phyloP scores from a whole-genome alignment of 2,797 vertebrate genomes.

The Mareca strepera region DNA sequence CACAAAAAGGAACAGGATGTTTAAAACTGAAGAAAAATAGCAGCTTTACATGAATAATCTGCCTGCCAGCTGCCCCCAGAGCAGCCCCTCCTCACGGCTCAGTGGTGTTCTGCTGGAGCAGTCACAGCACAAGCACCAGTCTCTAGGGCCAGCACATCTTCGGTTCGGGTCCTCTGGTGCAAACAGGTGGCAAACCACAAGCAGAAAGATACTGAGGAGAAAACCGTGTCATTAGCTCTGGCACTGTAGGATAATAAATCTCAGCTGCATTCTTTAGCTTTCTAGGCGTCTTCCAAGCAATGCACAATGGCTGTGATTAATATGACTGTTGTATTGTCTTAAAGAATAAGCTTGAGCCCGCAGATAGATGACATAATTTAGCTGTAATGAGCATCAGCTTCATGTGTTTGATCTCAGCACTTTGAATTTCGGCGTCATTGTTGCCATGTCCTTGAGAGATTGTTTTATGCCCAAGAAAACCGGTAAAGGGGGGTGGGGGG shows the following conservation, averaged over 20 bases:
- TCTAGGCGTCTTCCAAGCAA: neutral
- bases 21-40: conserved; percentile 26
- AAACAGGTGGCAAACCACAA: conserved; percentile 56
- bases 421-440: conserved; percentile 20
- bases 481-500: neutral
- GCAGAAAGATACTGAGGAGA: neutral
- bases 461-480: conserved; percentile 9
- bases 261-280: conserved; percentile 18
- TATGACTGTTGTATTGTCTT: conserved; percentile 49
- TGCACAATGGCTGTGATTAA: conserved; percentile 57
- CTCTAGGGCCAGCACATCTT: neutral
- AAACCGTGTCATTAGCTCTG: conserved; percentile 59
- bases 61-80: neutral
- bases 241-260: conserved; percentile 43
- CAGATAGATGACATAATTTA: conserved; percentile 56
- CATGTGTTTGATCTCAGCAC: conserved; percentile 6
- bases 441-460: conserved; percentile 48
- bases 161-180: conserved; percentile 34
- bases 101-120: conserved; percentile 1
- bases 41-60: neutral
- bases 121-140: neutral
- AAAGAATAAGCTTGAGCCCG: conserved; percentile 50
- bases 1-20: neutral
- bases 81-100: neutral
- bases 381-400: conserved; percentile 8